Evolutionary conservation across 2,113 vertebrate species (phyloP), one percentile per base, ranked within the genome.

Genomic region (Thalassoma bifasciatum): DNA sequence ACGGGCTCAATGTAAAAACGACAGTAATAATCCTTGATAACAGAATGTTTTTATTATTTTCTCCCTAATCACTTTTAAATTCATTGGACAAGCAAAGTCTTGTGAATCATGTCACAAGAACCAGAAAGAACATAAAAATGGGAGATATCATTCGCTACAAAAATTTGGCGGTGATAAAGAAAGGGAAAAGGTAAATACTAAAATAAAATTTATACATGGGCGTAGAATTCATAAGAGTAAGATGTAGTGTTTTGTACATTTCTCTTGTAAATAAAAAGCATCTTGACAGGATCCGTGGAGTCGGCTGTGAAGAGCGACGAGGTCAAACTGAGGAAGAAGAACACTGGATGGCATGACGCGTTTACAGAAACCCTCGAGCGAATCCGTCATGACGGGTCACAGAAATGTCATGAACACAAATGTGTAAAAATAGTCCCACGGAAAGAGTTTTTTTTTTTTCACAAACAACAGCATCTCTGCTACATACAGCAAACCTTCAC

Each of bases 171-270:
- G 78, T 85, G 86, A 87, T 74, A 59, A 86, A 81, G 72, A 49
- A 66, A 58, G 72, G 42, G 57, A 24, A 50, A 30, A 36, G 61
- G 78, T 52, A 54, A 50, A 60, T 70, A 70, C 73, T 78, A 84
- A 91, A 89, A 90, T 72, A 57, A 66, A 81, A 68, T 59, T 78
- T 67, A 66, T 72, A 87, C 83, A 85, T 50, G 82, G 79, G 78
- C 30, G 70, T 64, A 90, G 52, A 83, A 86, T 81, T 69, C 74
- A 66, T 59, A 77, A 81, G 72, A 68, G 64, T 75, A 79, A 74
- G 67, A 77, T 79, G 83, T 94, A 94, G 94, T 95, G 93, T 94
- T 93, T 85, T 81, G 72, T 88, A 86, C 75, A 83, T 77, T 81
- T 78, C 24, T 40, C 51, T 83, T 94, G 93, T 94, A 94, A 94